A percentile compares a stretch with the other conserved stretches of the same genome.
These are phyloP conservation scores for Todus mexicanus DNA, from an alignment of 2,797 vertebrate genomes.

Conservation along the genomic window DNA sequence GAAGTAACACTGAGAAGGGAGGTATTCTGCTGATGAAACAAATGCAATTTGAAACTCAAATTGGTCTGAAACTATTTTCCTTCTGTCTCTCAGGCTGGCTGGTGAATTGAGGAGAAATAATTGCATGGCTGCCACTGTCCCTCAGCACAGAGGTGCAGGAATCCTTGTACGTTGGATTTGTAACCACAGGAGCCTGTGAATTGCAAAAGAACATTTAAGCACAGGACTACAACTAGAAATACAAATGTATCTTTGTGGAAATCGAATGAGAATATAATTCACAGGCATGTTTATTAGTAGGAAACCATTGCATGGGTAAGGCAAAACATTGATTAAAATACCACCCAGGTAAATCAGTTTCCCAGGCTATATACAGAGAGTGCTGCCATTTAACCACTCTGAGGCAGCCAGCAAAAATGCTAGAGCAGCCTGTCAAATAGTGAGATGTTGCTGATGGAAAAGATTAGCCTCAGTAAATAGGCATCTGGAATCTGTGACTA, in stretches of 20 bases:
- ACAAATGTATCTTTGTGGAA: background rate
- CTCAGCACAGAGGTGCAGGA: background rate
- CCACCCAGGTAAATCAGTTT: conserved; percentile 35
- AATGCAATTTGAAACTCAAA: background rate
- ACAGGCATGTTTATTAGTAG: background rate
- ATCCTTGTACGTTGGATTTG: background rate
- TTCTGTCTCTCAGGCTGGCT: background rate
- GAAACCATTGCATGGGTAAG: background rate
- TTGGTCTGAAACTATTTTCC: background rate
- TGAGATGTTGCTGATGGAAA: conserved; percentile 62
- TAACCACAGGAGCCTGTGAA: conserved; percentile 1
- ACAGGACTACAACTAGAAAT: background rate
- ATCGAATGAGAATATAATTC: conserved; percentile 3
- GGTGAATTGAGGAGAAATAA: background rate
- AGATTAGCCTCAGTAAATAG: conserved; percentile 36
- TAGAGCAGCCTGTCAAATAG: conserved; percentile 53
- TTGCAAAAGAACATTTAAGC: background rate
- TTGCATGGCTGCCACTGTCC: background rate
- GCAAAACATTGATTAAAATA: conserved; percentile 19
- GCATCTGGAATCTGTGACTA: conserved; percentile 22
- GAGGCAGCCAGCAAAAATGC: conserved; percentile 48
- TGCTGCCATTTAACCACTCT: background rate
- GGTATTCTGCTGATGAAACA: background rate
- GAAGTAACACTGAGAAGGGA: background rate
- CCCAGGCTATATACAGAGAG: conserved; percentile 19